Base-by-base conservation (phyloP, 2,797 vertebrate species). In the Odontamblyopus lacepedii region DNA sequence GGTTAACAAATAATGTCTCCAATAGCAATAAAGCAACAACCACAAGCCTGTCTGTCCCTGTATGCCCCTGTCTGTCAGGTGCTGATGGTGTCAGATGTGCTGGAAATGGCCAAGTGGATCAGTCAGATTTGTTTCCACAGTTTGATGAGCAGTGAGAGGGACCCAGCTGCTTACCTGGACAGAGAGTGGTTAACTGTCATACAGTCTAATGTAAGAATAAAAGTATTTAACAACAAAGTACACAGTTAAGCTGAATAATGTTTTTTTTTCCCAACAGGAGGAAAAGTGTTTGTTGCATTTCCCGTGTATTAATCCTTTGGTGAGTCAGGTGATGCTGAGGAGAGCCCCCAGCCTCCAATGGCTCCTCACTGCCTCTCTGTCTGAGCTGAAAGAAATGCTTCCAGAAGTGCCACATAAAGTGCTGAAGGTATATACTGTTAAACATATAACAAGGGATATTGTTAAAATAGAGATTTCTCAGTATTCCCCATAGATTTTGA, bases 391-490 rank as follows among this genome's bases (percentile, higher is more conserved):
- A 71, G 83, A 94, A 75, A 90, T 96, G 76, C 83, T 98, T 19
- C 96, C 96, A 61, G 93, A 97, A 73, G 92, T 98, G 78, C 95
- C 96, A 71, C 92, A 90, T 75, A 98, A 96, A 91, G 92, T 97
- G 67, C 84, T 97, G 73, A 97, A 98, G 97, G 98, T 97, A 51
- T 51, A 19, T 51, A 51, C 16, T 51, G 4, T 16, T 51, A 1
- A 1, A 51, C 16, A 19, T 53, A 44, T 2, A 44, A 44, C 12
- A 13, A 44, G 11, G 41, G 41, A 44, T 13, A 2, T 9, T 41
- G 12, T 44, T 44, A 13, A 44, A 44, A 44, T 44, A 44, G 12
- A 44, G 41, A 44, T 44, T 4, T 12, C 11, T 44, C 41, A 12
- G 38, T 44, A 2, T 44, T 13, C 13, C 12, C 41, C 2, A 13